phyloP scores from a whole-genome alignment of 2,113 vertebrate genomes.

The Toxotes jaculatrix region DNA sequence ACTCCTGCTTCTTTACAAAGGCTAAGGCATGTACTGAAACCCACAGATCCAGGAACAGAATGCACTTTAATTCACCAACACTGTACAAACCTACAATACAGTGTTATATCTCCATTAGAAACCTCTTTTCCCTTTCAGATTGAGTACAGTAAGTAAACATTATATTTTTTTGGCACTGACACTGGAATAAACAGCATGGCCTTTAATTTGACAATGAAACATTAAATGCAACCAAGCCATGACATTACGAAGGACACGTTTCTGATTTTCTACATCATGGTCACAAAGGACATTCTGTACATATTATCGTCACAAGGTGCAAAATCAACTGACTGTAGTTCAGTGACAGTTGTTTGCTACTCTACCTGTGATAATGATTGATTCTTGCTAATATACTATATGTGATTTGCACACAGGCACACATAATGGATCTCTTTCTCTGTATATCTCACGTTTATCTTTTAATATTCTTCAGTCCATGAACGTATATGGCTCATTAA shows the following conservation, averaged over 20 bases:
- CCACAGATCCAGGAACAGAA: conserved; percentile 5
- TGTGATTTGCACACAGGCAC: neutral
- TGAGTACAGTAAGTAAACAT: conserved; percentile 33
- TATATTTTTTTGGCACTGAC: conserved; percentile 55
- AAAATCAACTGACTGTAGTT: conserved; percentile 8
- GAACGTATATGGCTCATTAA: conserved; percentile 49
- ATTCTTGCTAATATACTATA: conserved; percentile 5
- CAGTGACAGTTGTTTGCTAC: conserved; percentile 22
- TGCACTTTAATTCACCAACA: conserved; percentile 12
- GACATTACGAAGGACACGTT: conserved; percentile 43
- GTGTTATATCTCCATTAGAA: conserved; percentile 22
- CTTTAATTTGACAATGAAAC: conserved; percentile 46
- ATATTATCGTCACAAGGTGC: conserved; percentile 28
- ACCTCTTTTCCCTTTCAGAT: conserved; percentile 20
- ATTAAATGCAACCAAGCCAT: conserved; percentile 50
- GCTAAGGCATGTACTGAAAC: conserved; percentile 25
- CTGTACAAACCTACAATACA: conserved; percentile 14
- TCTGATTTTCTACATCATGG: conserved; percentile 31
- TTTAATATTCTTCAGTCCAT: conserved; percentile 11
- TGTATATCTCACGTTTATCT: neutral
- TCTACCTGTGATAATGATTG: neutral
- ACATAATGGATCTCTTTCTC: conserved; percentile 12
- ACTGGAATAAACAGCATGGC: conserved; percentile 39
- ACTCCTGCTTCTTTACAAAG: neutral
- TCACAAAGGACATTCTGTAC: conserved; percentile 40